phyloP scores from a whole-genome alignment of 2,113 vertebrate species.

The Bos indicus region DNA sequence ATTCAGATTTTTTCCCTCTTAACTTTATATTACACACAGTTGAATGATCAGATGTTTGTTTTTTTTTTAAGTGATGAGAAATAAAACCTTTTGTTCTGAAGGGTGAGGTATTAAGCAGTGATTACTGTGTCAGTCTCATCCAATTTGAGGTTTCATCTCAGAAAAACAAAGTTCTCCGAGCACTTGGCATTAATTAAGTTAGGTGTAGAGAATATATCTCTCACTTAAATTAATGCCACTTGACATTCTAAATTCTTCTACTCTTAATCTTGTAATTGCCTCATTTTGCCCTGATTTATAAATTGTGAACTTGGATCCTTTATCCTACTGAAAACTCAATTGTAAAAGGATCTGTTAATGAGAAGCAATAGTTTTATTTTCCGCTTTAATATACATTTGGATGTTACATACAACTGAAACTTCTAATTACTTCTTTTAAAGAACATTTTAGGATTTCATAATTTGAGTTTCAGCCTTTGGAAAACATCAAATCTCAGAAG shows the following conservation, averaged over 20 bases:
- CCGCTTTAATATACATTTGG: neutral
- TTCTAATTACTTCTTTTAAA: neutral
- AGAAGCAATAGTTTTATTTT: neutral
- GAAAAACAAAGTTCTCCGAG: slow-evolving; percentile 27
- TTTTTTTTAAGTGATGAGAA: neutral
- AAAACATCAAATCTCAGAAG: neutral
- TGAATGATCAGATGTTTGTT: neutral
- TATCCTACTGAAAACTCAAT: slow-evolving; percentile 8
- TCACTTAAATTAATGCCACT: slow-evolving; percentile 58
- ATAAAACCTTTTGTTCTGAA: neutral
- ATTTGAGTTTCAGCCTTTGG: neutral
- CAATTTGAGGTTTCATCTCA: slow-evolving; percentile 15
- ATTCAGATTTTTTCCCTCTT: neutral
- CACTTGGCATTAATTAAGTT: slow-evolving; percentile 41
- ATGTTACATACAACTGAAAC: neutral
- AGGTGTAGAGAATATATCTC: slow-evolving; percentile 33
- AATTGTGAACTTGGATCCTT: slow-evolving; percentile 38
- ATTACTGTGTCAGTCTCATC: neutral
- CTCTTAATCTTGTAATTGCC: slow-evolving; percentile 47
- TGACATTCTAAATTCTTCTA: slow-evolving; percentile 46
- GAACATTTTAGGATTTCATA: neutral
- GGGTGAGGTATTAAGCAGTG: neutral
- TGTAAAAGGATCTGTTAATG: slow-evolving; percentile 33
- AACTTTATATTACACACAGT: neutral
- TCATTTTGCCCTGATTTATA: slow-evolving; percentile 52